These are phyloP conservation scores for Anarhynchus alexandrinus DNA, from an alignment of 2,113 vertebrate genomes.

Conservation along the genomic window DNA sequence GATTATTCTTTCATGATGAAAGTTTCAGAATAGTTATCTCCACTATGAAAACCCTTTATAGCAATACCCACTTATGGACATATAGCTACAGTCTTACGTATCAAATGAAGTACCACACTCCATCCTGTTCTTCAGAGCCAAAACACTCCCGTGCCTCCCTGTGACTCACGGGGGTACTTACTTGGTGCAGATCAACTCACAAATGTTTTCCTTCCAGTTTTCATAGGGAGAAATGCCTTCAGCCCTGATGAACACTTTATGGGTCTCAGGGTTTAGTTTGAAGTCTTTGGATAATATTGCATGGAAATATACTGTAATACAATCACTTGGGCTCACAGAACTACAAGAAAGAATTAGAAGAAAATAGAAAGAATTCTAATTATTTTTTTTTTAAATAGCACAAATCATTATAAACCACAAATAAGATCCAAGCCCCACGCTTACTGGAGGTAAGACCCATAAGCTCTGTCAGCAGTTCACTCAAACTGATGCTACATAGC, in stretches of 20 bases:
- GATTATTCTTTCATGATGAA: background rate
- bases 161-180: background rate
- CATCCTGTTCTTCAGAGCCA: background rate
- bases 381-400: background rate
- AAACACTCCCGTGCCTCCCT: background rate
- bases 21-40: background rate
- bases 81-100: rapidly evolving
- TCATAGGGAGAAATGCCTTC: background rate
- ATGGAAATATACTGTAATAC: constrained; percentile 85
- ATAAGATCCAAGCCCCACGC: background rate
- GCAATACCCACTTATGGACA: rapidly evolving
- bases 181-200: constrained; percentile 57
- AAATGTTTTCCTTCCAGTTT: background rate
- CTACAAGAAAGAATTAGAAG: background rate
- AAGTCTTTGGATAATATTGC: constrained; percentile 87
- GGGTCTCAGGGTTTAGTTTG: constrained; percentile 13
- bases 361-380: background rate
- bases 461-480: background rate
- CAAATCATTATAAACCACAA: background rate
- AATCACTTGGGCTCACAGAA: background rate
- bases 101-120: background rate
- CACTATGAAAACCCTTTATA: background rate
- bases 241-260: constrained; percentile 74
- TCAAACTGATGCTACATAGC: background rate
- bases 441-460: background rate